These are phyloP conservation scores for Desoria tigrina DNA, from an alignment of 2,888 invertebrate genomes.

Conservation along the genomic window DNA sequence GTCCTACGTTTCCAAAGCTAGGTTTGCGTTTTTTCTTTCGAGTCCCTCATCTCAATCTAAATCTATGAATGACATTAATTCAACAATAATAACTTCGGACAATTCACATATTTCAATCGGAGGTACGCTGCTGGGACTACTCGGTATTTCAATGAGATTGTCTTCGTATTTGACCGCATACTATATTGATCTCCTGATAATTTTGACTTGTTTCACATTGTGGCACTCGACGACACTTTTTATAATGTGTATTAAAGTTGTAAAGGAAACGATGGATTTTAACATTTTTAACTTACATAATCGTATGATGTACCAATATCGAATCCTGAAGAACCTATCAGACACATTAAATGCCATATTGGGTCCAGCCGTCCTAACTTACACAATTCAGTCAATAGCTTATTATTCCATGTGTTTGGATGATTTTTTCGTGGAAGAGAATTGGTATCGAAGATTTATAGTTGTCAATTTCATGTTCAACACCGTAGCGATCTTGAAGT, in stretches of 20 bases:
- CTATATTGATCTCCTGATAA: background rate
- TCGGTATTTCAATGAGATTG: too few species aligned
- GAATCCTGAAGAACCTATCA: background rate
- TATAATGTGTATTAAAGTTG: background rate
- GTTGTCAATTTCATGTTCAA: background rate
- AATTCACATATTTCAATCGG: too few species aligned
- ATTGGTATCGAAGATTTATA: background rate
- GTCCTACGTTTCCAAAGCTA: too few species aligned
- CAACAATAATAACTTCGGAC: too few species aligned
- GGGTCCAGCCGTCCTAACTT: background rate
- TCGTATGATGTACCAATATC: background rate
- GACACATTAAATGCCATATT: background rate
- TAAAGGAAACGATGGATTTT: too few species aligned
- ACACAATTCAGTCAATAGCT: background rate
- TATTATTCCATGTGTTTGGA: background rate
- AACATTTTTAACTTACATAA: background rate
- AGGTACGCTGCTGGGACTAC: too few species aligned
- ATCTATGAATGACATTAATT: too few species aligned
- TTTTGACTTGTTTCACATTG: background rate
- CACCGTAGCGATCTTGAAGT: background rate
- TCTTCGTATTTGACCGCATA: too few species aligned
- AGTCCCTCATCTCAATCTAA: background rate
- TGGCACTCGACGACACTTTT: background rate
- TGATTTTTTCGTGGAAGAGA: background rate
- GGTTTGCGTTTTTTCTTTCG: background rate